These are phyloP conservation scores for Glossosoma conforme DNA, from an alignment of 1,140 invertebrate genomes.

Conservation along the genomic window DNA sequence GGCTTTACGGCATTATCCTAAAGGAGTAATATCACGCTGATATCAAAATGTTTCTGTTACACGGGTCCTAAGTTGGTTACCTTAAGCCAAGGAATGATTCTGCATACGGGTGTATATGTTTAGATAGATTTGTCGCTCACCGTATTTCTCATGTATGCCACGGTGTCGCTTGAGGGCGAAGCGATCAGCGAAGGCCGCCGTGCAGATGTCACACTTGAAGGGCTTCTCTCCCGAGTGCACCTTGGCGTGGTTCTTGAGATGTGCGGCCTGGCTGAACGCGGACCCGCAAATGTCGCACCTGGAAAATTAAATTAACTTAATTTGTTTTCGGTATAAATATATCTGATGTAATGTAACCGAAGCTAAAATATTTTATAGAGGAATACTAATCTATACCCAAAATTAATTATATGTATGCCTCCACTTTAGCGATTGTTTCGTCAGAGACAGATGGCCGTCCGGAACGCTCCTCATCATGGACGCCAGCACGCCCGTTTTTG, in stretches of 20 bases:
- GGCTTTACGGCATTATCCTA: not conserved
- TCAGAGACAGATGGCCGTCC: no score
- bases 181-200: slow-evolving; percentile 79
- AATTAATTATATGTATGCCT: no score
- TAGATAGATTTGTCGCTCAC: slow-evolving; percentile 37
- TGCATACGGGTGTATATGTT: not conserved
- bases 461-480: no score
- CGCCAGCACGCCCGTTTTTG: no score
- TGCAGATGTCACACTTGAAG: slow-evolving; percentile 79
- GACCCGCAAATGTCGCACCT: slow-evolving; percentile 77
- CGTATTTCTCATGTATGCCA: slow-evolving; percentile 74
- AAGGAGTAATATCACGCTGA: no score
- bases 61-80: not conserved
- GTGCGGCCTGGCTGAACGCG: slow-evolving; percentile 82
- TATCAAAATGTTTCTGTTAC: not conserved
- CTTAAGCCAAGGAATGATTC: not conserved
- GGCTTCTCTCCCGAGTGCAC: slow-evolving; percentile 71
- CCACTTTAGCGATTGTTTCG: no score
- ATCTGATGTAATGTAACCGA: no score
- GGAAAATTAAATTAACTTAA: slow-evolving; percentile 7
- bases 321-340: no score
- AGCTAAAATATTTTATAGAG: no score
- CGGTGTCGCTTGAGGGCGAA: slow-evolving; percentile 74
- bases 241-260: slow-evolving; percentile 80
- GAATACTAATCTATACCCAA: no score